Evolutionary conservation across 2,797 vertebrate genomes (phyloP).

Genomic region (Enteromius fasciolatus): DNA sequence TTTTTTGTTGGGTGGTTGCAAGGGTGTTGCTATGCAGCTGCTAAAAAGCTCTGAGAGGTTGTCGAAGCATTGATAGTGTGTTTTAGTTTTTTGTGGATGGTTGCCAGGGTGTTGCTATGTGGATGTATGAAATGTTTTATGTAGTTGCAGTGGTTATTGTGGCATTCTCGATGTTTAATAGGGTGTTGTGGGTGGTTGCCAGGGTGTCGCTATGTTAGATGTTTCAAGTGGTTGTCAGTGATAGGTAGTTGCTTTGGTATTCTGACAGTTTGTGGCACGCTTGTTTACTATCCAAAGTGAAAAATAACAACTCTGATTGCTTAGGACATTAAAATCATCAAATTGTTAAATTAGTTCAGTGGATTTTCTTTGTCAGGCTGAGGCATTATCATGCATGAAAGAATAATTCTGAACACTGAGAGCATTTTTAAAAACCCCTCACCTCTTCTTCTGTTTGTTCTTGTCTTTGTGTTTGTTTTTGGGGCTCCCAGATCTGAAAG

Average conservation of each 20-base stretch:
- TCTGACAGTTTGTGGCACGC: not conserved
- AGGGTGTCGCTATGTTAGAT: not conserved
- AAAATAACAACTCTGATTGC: not conserved
- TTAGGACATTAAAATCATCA: not conserved
- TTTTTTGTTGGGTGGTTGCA: not conserved
- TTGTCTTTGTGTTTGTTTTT: slow-evolving; percentile 97
- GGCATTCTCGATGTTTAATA: not conserved
- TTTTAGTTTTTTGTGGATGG: not conserved
- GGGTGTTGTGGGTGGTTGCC: too few species aligned
- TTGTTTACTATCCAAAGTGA: not conserved
- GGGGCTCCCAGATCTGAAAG: slow-evolving; percentile 88
- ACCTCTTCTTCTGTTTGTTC: slow-evolving; percentile 94
- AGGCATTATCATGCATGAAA: not conserved
- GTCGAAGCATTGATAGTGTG: not conserved
- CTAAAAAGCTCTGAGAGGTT: not conserved
- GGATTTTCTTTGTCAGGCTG: not conserved
- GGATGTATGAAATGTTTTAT: not conserved
- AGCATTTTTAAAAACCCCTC: slow-evolving; percentile 51
- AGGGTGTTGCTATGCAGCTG: not conserved
- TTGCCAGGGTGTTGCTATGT: not conserved
- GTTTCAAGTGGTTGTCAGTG: not conserved
- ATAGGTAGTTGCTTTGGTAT: too few species aligned
- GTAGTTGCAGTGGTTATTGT: not conserved
- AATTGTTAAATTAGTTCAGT: not conserved
- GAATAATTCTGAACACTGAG: not conserved